Percentiles rank a stretch among this genome's conserved stretches.
These are phyloP conservation scores for Drosophila sturtevanti DNA, from an alignment of 1,140 invertebrate species.

Conservation along the genomic window DNA sequence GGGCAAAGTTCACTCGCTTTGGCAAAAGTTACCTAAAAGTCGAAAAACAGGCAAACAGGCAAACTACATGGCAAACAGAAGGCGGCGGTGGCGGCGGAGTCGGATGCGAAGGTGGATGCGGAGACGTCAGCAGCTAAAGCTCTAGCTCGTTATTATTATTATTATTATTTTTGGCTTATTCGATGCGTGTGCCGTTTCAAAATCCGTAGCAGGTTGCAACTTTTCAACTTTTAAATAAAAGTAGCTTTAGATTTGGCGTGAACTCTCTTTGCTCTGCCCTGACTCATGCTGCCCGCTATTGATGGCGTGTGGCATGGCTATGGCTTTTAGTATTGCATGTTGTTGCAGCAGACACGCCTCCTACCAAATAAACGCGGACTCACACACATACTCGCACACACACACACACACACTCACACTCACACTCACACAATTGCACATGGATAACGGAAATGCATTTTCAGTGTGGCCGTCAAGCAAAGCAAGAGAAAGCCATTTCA, in stretches of 20 bases:
- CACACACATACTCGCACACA: conserved; percentile 10
- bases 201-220: conserved; percentile 27
- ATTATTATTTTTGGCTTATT: conserved; percentile 65
- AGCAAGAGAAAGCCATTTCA: conserved; percentile 78
- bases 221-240: conserved; percentile 73
- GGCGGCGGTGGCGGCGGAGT: too few relatives aligned
- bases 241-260: conserved; percentile 58
- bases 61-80: conserved; percentile 47
- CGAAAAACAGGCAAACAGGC: conserved; percentile 65
- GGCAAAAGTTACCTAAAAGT: conserved; percentile 66
- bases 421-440: conserved; percentile 25
- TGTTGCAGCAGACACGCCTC: conserved; percentile 59
- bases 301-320: conserved; percentile 71
- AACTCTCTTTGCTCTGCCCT: conserved; percentile 14
- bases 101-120: too few relatives aligned
- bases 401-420: not conserved
- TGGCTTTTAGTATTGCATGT: conserved; percentile 69
- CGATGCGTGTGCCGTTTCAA: conserved; percentile 45
- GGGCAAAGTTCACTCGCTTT: conserved; percentile 42
- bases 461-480: conserved; percentile 75
- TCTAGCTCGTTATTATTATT: conserved; percentile 65
- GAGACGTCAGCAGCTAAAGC: not conserved
- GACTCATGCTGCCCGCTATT: conserved; percentile 10
- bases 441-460: conserved; percentile 69
- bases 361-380: not conserved